Conservation (phyloP, 2,113 vertebrate species). For the Pterophyllum scalare region DNA sequence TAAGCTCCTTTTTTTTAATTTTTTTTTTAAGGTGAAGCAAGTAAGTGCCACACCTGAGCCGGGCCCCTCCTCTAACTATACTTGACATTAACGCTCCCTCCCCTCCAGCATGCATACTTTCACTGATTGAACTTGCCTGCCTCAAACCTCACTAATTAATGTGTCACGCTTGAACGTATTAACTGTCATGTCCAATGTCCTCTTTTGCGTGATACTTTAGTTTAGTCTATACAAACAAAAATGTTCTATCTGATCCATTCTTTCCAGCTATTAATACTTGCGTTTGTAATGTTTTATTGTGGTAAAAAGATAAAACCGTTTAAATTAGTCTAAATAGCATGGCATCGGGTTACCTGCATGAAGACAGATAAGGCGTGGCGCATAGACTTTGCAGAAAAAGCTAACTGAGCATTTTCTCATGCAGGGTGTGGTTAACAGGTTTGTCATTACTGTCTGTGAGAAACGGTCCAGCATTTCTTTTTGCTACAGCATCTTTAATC, state of each 20-base stretch:
- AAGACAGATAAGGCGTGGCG: constrained; percentile 25
- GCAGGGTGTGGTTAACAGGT: constrained; percentile 38
- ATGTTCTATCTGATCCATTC: not conserved
- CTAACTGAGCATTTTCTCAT: constrained; percentile 28
- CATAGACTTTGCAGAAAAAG: not conserved
- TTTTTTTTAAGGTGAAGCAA: not conserved
- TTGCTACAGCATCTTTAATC: not conserved
- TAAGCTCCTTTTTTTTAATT: not conserved
- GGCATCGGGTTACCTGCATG: not conserved
- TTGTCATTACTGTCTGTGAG: not conserved
- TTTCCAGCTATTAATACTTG: not conserved
- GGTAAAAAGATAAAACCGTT: not conserved
- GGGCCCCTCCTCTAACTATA: constrained; percentile 17
- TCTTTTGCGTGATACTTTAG: not conserved
- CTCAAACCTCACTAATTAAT: constrained; percentile 14
- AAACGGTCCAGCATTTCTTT: not conserved
- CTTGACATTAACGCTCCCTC: not conserved
- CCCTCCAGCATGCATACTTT: constrained; percentile 44
- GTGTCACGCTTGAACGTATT: not conserved
- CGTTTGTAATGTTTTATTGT: not conserved
- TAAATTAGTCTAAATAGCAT: not conserved
- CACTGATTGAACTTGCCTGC: constrained; percentile 36
- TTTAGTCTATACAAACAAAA: not conserved
- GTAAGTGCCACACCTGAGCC: constrained; percentile 33
- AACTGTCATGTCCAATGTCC: not conserved